These are phyloP conservation scores for Zoanthus sansibaricus DNA, from an alignment of 92 coral and sea anemone species.

Conservation along the genomic window DNA sequence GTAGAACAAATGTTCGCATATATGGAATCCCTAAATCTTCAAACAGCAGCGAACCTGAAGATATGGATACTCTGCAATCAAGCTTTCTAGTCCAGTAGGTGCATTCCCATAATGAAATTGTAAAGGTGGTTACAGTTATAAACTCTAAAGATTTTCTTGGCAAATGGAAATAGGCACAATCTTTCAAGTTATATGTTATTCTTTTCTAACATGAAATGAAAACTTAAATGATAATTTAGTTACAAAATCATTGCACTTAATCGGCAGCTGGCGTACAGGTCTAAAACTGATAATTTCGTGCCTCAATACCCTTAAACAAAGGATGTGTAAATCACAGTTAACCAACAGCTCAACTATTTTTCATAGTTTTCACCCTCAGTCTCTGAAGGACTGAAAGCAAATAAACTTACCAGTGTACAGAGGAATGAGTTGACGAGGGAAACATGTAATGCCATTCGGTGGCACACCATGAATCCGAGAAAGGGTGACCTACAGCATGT, in stretches of 20 bases:
- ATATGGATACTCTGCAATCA: neutral
- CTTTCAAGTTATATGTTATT: neutral
- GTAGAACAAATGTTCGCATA: too few species aligned
- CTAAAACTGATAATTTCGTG: neutral
- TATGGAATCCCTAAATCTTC: too few species aligned
- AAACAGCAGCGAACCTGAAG: too few species aligned
- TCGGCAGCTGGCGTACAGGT: neutral
- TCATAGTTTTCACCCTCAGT: neutral
- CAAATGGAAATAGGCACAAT: conserved; percentile 2
- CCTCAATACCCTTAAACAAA: conserved; percentile 1
- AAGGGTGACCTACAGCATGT: conserved; percentile 23
- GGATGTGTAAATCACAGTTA: conserved; percentile 3
- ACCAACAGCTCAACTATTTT: neutral
- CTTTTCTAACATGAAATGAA: neutral
- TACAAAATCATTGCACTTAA: conserved; percentile 9
- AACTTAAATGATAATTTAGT: neutral
- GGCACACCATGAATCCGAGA: conserved; percentile 10
- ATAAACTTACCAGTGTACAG: neutral
- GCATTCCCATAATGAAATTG: conserved; percentile 14
- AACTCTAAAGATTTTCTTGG: neutral
- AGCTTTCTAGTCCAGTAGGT: neutral
- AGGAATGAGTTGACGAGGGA: conserved; percentile 13
- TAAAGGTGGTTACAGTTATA: neutral
- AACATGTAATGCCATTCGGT: neutral
- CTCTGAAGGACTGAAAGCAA: too few species aligned